A percentile compares a stretch with the other conserved stretches of the same genome.
phyloP scores from a whole-genome alignment of 2,797 vertebrate species.

The Phalloptychus januarius region DNA sequence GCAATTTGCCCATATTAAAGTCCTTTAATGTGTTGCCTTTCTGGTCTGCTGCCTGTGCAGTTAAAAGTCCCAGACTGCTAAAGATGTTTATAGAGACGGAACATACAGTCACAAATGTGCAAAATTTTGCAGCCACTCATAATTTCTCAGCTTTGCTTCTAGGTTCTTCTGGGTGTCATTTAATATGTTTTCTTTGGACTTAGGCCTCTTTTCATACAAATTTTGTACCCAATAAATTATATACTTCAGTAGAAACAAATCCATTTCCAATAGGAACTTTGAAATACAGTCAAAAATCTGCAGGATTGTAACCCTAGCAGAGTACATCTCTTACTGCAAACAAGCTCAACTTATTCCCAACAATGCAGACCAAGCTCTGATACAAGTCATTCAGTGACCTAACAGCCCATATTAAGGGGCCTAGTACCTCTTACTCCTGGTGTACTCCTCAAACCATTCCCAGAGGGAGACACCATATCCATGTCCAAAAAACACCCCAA shows the following conservation, averaged over 20 bases:
- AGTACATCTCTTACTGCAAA: too few species aligned
- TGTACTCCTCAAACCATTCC: too few species aligned
- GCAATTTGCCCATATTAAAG: slow-evolving; percentile 43
- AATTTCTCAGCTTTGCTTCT: background rate
- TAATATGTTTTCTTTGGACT: background rate
- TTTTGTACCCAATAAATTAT: background rate
- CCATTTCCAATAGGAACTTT: background rate
- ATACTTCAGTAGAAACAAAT: too few species aligned
- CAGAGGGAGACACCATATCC: too few species aligned
- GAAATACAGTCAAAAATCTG: background rate
- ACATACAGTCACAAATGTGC: slow-evolving; percentile 40
- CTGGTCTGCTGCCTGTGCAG: slow-evolving; percentile 53
- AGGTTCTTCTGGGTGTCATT: background rate
- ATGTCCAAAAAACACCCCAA: too few species aligned
- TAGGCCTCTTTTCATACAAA: background rate
- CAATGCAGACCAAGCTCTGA: too few species aligned
- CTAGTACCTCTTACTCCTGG: too few species aligned
- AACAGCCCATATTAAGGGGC: too few species aligned
- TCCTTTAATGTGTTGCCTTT: slow-evolving; percentile 59
- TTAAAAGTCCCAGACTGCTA: slow-evolving; percentile 34
- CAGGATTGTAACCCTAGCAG: too few species aligned
- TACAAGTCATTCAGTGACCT: too few species aligned
- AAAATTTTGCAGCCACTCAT: background rate
- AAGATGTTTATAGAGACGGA: slow-evolving; percentile 49
- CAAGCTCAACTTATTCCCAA: too few species aligned